Evolutionary conservation across 2,797 vertebrate species (phyloP), one percentile per base, ranked within the genome.

Genomic region (Allobates femoralis): DNA sequence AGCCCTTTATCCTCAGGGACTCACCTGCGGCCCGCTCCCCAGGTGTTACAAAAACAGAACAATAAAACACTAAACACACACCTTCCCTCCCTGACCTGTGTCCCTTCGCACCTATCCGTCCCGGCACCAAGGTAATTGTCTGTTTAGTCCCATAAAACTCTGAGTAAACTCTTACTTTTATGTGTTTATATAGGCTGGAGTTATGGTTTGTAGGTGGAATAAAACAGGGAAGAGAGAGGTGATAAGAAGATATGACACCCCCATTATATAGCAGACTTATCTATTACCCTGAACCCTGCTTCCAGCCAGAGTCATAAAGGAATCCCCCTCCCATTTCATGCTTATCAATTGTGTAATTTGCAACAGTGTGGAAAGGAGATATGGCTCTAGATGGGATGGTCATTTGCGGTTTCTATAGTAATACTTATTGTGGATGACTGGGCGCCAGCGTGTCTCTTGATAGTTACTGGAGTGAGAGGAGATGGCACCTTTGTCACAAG

Each of bases 401-500:
- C 1, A 85, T 71, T 21, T 67, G 79, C 77, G 58, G 85, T 86
- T 89, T 51, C 89, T 69, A 91, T 87, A 91, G 91, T 88, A 90
- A 88, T 66, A 7, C 79, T 91, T 64, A 91, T 92, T 92, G 92
- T 91, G 89, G 93, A 90, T 89, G 90, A 83, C 85, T 89, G 90
- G 95, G 95, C 94, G 95, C 94, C 95, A 16, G 89, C 1, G 2
- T 89, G 95, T 94, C 95, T 94, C 90, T 85, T 46, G 76, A 18
- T 37, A 91, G 76, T 86, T 2, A 3, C 89, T 86, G 85, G 74
- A 30, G 18, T 89, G 91, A 89, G 91, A 67, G 0, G 1, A 76
- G 85, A 82, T 88, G 87, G 75, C 83, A 85, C 84, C 71, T 88
- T 79, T 82, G 73, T 88, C 83, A 85, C 86, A 79, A 58, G 66